A percentile compares a stretch with the other conserved stretches of the same genome.
These are phyloP conservation scores for Trichonephila clavipes DNA, from an alignment of 1,140 invertebrate species.

Conservation along the genomic window DNA sequence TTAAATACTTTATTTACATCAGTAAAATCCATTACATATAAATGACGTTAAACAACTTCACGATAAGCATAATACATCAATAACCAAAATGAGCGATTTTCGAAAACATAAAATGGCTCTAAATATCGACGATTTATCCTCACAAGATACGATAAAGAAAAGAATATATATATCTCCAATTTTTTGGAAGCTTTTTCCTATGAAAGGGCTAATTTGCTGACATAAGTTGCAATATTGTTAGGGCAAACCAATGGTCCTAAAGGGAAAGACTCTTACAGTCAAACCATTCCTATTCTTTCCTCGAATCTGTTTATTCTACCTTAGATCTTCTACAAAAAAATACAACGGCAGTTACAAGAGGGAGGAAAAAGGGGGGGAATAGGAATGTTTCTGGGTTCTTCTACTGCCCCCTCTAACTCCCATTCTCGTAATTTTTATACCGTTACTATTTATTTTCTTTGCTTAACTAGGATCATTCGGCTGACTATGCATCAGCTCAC, in stretches of 20 bases:
- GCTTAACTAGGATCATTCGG: slow-evolving; percentile 35
- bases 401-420: background rate
- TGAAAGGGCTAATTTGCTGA: background rate
- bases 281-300: background rate
- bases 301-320: background rate
- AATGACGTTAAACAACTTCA: no score
- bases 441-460: slow-evolving; percentile 25
- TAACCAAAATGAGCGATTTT: no score
- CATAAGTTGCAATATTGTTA: slow-evolving; percentile 12
- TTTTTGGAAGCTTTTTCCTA: background rate
- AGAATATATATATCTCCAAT: no score
- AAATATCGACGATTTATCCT: no score
- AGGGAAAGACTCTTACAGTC: background rate
- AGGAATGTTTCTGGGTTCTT: background rate
- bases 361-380: background rate
- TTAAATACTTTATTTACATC: no score
- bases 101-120: no score
- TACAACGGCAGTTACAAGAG: background rate
- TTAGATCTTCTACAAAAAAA: background rate
- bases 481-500: slow-evolving; percentile 53
- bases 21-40: no score
- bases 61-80: no score
- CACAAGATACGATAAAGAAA: no score
- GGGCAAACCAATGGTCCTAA: background rate
- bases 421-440: slow-evolving; percentile 25